phyloP scores from a whole-genome alignment of 2,888 invertebrate species.

The Fragum fragum region DNA sequence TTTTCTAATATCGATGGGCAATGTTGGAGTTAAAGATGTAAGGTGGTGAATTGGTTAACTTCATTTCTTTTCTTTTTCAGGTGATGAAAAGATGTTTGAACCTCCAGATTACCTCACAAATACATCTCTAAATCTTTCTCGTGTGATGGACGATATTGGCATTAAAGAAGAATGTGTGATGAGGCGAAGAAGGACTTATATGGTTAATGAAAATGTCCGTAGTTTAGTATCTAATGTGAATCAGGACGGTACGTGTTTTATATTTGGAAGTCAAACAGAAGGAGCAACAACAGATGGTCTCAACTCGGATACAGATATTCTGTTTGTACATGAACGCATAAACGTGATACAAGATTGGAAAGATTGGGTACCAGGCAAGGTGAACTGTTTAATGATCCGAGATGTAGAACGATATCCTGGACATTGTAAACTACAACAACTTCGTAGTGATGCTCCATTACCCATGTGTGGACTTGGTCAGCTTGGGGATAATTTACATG shows the following conservation, averaged over 20 bases:
- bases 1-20: no score
- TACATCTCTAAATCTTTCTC: background rate
- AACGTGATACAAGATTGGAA: constrained; percentile 20
- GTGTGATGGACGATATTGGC: constrained; percentile 24
- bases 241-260: no score
- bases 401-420: constrained; percentile 9
- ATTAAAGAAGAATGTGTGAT: constrained; percentile 13
- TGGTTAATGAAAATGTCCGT: background rate
- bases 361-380: constrained; percentile 26
- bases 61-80: no score
- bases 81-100: no score
- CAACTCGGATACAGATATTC: constrained; percentile 24
- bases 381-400: constrained; percentile 30
- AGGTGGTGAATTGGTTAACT: no score
- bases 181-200: background rate
- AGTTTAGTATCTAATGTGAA: no score
- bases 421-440: constrained; percentile 21
- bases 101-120: no score
- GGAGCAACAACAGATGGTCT: constrained; percentile 31
- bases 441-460: background rate
- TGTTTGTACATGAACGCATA: background rate
- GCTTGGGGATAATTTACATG: background rate
- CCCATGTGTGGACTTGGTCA: background rate
- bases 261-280: constrained; percentile 37
- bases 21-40: no score